A percentile compares a stretch with the other conserved stretches of the same genome.
Conservation (phyloP, 2,113 vertebrate genomes). For the Neomonachus schauinslandi region DNA sequence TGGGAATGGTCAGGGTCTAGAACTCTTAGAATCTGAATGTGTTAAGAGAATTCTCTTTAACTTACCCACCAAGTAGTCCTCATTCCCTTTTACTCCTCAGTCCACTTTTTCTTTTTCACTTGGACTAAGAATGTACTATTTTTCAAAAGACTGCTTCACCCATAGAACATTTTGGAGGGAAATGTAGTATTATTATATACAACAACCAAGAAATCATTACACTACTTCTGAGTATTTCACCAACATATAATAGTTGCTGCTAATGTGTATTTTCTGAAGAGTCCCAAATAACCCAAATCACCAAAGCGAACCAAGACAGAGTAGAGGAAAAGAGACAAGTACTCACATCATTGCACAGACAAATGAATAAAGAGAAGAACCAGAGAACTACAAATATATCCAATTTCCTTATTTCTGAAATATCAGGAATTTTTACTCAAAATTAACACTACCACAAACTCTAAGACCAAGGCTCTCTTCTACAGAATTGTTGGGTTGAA, state of each 20-base stretch:
- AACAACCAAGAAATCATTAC: constrained; percentile 14
- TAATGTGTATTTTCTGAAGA: constrained; percentile 31
- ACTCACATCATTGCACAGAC: not conserved
- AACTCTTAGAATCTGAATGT: not conserved
- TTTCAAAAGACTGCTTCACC: constrained; percentile 58
- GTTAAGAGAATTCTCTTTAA: constrained; percentile 37
- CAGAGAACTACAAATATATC: not conserved
- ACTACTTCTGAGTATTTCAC: not conserved
- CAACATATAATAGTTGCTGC: not conserved
- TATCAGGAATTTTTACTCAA: constrained; percentile 10
- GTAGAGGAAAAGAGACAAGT: not conserved
- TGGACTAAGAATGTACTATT: constrained; percentile 62
- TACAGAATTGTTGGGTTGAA: not conserved
- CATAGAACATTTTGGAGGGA: constrained; percentile 58
- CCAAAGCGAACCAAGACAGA: not conserved
- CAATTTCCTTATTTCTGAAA: constrained; percentile 35
- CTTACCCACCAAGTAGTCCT: constrained; percentile 70
- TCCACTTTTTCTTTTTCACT: constrained; percentile 63
- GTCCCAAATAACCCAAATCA: constrained; percentile 23
- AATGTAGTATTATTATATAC: constrained; percentile 16
- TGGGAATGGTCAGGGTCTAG: not conserved
- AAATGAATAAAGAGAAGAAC: not conserved
- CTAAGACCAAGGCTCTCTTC: not conserved
- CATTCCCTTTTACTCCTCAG: constrained; percentile 61
- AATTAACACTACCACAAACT: constrained; percentile 14